A percentile compares a stretch with the other conserved stretches of the same genome.
Conservation (phyloP, 2,888 invertebrate genomes). For the Parnassius apollo region DNA sequence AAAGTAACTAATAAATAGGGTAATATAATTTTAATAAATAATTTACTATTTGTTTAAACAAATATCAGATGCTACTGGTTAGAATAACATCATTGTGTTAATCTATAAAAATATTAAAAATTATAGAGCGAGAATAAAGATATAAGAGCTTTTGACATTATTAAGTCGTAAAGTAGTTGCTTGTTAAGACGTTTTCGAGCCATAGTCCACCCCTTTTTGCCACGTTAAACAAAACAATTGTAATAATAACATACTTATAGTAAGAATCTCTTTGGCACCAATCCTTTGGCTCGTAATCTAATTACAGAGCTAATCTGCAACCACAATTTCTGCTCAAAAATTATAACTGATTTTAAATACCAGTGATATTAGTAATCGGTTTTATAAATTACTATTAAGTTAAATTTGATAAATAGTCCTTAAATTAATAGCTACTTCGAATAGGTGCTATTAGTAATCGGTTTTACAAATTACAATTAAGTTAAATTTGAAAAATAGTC, state of each 20-base stretch:
- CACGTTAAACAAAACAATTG: constrained; percentile 3
- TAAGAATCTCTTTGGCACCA: constrained; percentile 46
- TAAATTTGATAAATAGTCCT: too few relatives aligned
- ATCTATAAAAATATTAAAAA: constrained; percentile 1
- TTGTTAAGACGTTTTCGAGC: neutral
- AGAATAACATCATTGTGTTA: neutral
- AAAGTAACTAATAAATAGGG: neutral
- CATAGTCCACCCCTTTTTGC: neutral
- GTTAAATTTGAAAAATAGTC: too few relatives aligned
- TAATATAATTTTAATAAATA: neutral
- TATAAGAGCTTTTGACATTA: constrained; percentile 5
- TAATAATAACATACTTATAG: constrained; percentile 28
- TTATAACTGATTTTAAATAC: neutral
- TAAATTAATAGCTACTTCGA: too few relatives aligned
- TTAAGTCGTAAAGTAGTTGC: constrained; percentile 13
- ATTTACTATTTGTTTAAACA: neutral
- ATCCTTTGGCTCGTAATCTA: constrained; percentile 41
- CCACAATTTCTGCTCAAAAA: constrained; percentile 8
- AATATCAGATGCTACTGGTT: neutral
- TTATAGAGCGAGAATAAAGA: neutral
- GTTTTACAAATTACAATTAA: too few relatives aligned
- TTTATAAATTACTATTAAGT: too few relatives aligned
- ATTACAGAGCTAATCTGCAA: constrained; percentile 27
- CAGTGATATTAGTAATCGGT: too few relatives aligned
- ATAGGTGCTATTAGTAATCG: too few relatives aligned